Conservation (phyloP, 2,888 invertebrate species). For the Bombylius discolor region DNA sequence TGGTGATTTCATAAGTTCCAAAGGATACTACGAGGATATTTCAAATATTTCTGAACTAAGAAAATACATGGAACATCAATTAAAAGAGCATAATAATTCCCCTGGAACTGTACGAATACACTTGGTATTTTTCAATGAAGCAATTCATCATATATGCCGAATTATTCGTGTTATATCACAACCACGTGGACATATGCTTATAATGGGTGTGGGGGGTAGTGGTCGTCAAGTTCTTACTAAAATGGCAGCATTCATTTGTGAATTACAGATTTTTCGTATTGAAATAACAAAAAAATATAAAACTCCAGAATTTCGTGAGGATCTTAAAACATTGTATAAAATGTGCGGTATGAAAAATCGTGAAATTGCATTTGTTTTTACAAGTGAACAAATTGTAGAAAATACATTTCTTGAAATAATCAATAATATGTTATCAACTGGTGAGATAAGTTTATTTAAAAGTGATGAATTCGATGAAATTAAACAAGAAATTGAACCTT, state of each 20-base stretch:
- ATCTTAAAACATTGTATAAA: conserved; percentile 62
- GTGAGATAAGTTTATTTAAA: conserved; percentile 81
- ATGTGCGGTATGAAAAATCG: conserved; percentile 62
- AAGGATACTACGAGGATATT: conserved; percentile 69
- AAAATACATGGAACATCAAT: conserved; percentile 39
- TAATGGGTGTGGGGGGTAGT: conserved; percentile 77
- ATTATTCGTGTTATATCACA: conserved; percentile 74
- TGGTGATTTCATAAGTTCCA: conserved; percentile 69
- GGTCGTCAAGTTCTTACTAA: conserved; percentile 70
- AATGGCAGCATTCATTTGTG: conserved; percentile 66
- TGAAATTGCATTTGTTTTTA: conserved; percentile 67
- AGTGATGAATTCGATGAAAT: conserved; percentile 74
- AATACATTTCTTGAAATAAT: conserved; percentile 78
- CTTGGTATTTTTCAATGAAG: conserved; percentile 74
- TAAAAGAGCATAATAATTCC: conserved; percentile 49
- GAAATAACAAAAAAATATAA: conserved; percentile 68
- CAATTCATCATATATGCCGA: conserved; percentile 72
- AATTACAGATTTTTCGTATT: conserved; percentile 63
- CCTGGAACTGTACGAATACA: conserved; percentile 69
- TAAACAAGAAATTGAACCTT: conserved; percentile 24
- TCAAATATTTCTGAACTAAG: conserved; percentile 46
- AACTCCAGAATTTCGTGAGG: conserved; percentile 64
- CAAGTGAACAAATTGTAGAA: conserved; percentile 72
- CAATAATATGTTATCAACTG: conserved; percentile 77
- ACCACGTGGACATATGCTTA: conserved; percentile 68